phyloP scores from a whole-genome alignment of 2,113 vertebrate species.

The Lycaon pictus region DNA sequence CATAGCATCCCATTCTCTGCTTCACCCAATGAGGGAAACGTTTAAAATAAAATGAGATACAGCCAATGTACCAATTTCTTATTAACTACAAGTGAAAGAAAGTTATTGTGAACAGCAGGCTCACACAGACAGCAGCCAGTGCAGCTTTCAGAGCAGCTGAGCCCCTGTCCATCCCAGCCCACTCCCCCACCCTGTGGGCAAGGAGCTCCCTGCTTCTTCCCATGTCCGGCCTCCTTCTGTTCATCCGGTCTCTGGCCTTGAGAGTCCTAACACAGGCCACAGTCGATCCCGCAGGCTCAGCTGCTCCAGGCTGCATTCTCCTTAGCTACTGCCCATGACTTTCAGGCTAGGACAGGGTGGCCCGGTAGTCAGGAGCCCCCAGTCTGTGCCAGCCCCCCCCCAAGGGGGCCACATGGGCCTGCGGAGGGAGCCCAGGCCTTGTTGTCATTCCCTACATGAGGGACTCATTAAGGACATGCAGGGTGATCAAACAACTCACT shows the following conservation, averaged over 20 bases:
- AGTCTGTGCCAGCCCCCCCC: neutral
- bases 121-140: neutral
- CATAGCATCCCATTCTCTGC: neutral
- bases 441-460: no score
- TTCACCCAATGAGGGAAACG: neutral
- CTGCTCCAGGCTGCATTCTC: neutral
- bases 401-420: neutral
- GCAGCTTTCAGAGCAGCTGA: neutral
- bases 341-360: neutral
- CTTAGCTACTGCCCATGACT: neutral
- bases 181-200: rapidly evolving
- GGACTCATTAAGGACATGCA: neutral
- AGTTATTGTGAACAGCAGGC: neutral
- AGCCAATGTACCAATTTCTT: neutral
- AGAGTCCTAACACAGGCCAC: neutral
- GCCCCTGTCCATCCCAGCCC: no score
- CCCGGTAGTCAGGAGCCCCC: neutral
- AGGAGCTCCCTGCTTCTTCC: rapidly evolving
- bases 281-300: neutral
- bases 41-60: neutral
- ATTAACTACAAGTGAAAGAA: neutral
- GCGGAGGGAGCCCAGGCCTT: neutral
- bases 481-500: neutral
- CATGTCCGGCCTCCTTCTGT: neutral
- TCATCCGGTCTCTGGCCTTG: neutral